phyloP scores from a whole-genome alignment of 2,113 vertebrate species.

The Tragelaphus imberbis region DNA sequence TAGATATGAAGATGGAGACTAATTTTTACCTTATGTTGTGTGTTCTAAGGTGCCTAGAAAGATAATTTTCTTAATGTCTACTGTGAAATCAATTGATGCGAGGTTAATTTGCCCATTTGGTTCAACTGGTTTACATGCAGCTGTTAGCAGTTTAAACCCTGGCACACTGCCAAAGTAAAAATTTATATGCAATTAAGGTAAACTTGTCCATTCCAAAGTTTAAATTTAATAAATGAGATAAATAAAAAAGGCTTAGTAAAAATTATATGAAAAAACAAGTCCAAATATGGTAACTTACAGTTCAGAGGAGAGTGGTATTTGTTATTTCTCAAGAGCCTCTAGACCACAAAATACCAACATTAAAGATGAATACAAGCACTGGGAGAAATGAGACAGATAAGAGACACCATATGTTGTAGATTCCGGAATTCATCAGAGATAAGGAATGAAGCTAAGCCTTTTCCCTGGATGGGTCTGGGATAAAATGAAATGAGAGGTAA shows the following conservation, averaged over 20 bases:
- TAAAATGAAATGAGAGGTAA: slow-evolving; percentile 8
- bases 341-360: slow-evolving; percentile 30
- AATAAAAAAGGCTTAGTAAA: not conserved
- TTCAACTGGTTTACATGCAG: not conserved
- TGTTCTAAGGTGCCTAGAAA: not conserved
- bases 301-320: slow-evolving; percentile 16
- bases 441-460: not conserved
- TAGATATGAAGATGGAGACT: not conserved
- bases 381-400: not conserved
- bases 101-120: not conserved
- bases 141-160: not conserved
- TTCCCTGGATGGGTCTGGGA: not conserved
- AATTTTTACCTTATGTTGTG: not conserved
- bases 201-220: not conserved
- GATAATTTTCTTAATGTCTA: not conserved
- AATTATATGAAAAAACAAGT: not conserved
- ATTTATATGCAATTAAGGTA: not conserved
- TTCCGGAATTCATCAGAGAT: slow-evolving; percentile 49
- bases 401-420: not conserved
- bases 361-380: not conserved
- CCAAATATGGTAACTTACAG: slow-evolving; percentile 23
- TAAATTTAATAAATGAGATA: not conserved
- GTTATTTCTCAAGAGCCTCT: not conserved
- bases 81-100: not conserved
- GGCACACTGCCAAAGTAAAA: not conserved